These are phyloP conservation scores for Saturnia pavonia DNA, from an alignment of 2,888 invertebrate species.

Conservation along the genomic window DNA sequence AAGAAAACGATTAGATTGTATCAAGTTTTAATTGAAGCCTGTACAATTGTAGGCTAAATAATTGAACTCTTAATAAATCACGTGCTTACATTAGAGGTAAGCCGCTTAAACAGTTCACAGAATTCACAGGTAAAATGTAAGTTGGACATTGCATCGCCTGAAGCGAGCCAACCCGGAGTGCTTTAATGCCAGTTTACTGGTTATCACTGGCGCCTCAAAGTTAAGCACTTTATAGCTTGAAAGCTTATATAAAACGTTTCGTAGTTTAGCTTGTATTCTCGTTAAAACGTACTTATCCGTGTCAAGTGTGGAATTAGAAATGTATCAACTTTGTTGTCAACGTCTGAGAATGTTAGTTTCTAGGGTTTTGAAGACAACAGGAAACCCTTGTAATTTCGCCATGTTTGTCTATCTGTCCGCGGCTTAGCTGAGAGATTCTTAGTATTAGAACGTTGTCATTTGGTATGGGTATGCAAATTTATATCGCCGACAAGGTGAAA, in stretches of 20 bases:
- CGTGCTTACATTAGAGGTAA: conserved; percentile 1
- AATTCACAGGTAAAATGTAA: not conserved
- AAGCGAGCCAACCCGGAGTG: not conserved
- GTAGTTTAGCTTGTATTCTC: not conserved
- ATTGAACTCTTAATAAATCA: not conserved
- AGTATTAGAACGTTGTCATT: too few relatives aligned
- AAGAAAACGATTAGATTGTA: too few relatives aligned
- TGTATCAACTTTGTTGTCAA: not conserved
- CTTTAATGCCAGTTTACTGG: not conserved
- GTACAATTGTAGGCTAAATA: not conserved
- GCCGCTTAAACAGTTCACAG: not conserved
- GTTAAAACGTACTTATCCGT: not conserved
- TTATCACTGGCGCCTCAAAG: conserved; percentile 5
- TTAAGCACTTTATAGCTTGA: conserved; percentile 6
- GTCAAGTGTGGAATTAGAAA: not conserved
- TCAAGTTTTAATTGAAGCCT: not conserved
- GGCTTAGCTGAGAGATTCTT: too few relatives aligned
- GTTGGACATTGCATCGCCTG: not conserved
- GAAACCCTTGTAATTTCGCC: too few relatives aligned
- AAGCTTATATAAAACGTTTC: conserved; percentile 12
- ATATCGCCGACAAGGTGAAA: too few relatives aligned
- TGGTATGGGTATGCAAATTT: too few relatives aligned
- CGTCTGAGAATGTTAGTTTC: not conserved
- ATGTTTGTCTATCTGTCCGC: too few relatives aligned
- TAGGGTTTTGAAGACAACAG: too few relatives aligned